Conservation (phyloP, 2,888 invertebrate genomes). For the Fabriciana adippe region DNA sequence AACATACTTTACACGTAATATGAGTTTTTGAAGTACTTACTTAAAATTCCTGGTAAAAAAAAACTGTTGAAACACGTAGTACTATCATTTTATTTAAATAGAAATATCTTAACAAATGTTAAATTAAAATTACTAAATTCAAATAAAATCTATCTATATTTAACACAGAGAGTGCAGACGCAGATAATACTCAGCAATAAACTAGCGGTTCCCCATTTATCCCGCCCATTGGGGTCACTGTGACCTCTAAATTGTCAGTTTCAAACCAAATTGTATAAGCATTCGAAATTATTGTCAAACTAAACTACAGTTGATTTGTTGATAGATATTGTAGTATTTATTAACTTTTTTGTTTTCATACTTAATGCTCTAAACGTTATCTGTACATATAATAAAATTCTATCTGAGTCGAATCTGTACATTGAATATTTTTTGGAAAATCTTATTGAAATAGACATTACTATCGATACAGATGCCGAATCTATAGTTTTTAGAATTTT, state of each 20-base stretch:
- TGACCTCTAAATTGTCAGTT: slow-evolving; percentile 8
- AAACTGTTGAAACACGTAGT: too few relatives aligned
- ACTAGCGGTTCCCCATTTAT: slow-evolving; percentile 7
- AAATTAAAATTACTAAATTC: background rate
- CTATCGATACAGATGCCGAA: too few relatives aligned
- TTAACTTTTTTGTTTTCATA: background rate
- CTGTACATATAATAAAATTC: too few relatives aligned
- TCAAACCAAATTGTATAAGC: background rate
- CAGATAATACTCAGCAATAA: slow-evolving; percentile 16
- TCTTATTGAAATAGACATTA: too few relatives aligned
- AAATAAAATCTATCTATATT: slow-evolving; percentile 4
- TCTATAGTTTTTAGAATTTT: too few relatives aligned
- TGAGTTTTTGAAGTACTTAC: too few relatives aligned
- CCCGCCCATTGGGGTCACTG: slow-evolving; percentile 3
- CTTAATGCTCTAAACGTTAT: background rate
- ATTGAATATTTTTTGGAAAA: too few relatives aligned
- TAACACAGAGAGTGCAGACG: background rate
- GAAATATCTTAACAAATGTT: background rate
- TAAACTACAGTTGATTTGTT: background rate
- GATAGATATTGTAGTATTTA: too few relatives aligned
- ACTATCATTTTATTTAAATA: too few relatives aligned
- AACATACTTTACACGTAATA: too few relatives aligned
- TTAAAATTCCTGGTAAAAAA: too few relatives aligned
- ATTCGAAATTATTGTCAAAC: background rate
- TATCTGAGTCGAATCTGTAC: too few relatives aligned